Base-by-base conservation (phyloP, 1,140 invertebrate species). In the Zaprionus ghesquierei region DNA sequence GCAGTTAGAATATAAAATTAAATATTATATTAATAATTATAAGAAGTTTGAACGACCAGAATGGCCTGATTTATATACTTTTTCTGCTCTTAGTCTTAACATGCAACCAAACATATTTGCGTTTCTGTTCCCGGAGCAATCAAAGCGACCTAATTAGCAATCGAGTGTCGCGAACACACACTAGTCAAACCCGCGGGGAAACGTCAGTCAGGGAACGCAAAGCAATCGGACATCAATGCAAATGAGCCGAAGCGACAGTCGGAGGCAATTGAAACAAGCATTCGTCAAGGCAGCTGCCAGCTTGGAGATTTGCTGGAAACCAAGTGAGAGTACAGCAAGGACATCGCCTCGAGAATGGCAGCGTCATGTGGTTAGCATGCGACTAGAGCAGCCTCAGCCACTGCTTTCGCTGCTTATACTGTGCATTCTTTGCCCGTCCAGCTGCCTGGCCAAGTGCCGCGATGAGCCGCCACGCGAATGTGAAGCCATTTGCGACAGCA, bases 401-500 rank as follows among this genome's bases (percentile, higher is more conserved):
- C 6, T 77, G 13, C 10, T 9, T n/a, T 15, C 5, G 5, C 6
- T 41, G 35, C n/a, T 41, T 41, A 5, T 64, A 0, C 12, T 80
- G 6, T 59, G 33, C 15, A 18, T 82, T 1, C 4, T 79, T 10
- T 68, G 79, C 31, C 41, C 69, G 8, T 25, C 12, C 10, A 50
- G 33, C 12, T 62, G 66, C 23, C 31, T 35, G 29, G 87, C 81
- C 35, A 79, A 61, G 35, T 92, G 94, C 13, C 92, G 93, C 0
- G 92, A 93, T 15, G 92, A 93, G 46, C 90, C 91, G 3, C 79
- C 81, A 4, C 79, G 89, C 2, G 66, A 79, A 1, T 94, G 94
- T 70, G 94, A 94, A 71, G 91, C 92, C 22, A 78, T 94, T 23
- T 94, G 94, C 62, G 53, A 71, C 56, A 31, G 27, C 0, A 54